These are phyloP conservation scores for Temnopleurus reevesii DNA, from an alignment of 53 echinoderm and acorn worm species.

Conservation along the genomic window DNA sequence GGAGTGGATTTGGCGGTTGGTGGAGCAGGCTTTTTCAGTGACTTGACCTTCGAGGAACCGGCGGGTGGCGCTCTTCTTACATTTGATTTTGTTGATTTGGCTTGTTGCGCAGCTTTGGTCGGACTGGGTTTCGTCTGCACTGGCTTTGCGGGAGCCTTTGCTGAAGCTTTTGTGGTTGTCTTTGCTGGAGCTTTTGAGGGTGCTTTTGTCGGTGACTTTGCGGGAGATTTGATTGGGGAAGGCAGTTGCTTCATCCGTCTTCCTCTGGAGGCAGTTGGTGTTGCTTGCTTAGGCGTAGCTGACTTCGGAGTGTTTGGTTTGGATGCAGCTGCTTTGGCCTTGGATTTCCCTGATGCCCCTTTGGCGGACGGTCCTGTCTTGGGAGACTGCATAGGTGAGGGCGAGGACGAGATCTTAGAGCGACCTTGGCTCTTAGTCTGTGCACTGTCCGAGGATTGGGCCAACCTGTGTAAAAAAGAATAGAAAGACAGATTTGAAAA, in stretches of 20 bases:
- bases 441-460: not conserved
- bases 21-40: conserved; percentile 48
- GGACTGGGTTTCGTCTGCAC: conserved; percentile 21
- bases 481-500: not conserved
- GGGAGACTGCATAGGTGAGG: conserved; percentile 20
- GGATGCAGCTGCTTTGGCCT: conserved; percentile 11
- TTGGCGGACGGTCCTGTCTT: not conserved
- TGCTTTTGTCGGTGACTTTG: not conserved
- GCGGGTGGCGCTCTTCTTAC: conserved; percentile 21
- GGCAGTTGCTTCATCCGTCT: not conserved
- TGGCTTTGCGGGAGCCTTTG: not conserved
- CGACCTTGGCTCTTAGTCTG: conserved; percentile 6
- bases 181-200: conserved; percentile 7
- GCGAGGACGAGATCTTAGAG: not conserved
- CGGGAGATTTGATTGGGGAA: conserved; percentile 7
- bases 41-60: not conserved
- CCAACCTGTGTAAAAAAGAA: not conserved
- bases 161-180: not conserved
- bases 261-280: not conserved
- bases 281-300: not conserved
- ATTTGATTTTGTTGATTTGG: conserved; percentile 3
- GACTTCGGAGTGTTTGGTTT: not conserved
- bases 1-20: conserved; percentile 49
- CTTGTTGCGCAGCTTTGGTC: not conserved
- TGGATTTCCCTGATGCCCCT: not conserved